Evolutionary conservation across 2,888 invertebrate genomes (phyloP).

Genomic region (Latrodectus elegans): DNA sequence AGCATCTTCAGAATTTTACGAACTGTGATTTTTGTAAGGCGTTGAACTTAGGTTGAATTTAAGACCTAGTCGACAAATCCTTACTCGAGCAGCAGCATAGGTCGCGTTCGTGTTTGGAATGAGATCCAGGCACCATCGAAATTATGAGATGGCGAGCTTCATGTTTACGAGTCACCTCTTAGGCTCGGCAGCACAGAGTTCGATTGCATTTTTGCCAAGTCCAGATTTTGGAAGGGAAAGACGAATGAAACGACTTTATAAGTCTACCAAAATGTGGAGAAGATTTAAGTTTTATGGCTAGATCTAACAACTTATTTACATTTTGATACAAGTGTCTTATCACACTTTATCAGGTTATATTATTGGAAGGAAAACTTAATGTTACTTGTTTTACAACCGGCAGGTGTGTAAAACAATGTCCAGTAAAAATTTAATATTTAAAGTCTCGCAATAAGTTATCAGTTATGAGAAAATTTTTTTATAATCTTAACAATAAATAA

Average conservation of each 20-base stretch:
- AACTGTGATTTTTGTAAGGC: background rate
- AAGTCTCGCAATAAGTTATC: too few species aligned
- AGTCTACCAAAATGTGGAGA: background rate
- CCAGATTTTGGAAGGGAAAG: background rate
- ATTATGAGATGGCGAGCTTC: background rate
- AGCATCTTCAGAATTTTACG: too few species aligned
- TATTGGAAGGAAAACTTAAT: too few species aligned
- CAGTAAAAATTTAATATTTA: too few species aligned
- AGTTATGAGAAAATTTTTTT: too few species aligned
- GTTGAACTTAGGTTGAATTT: background rate
- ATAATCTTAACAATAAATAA: too few species aligned
- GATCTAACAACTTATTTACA: too few species aligned
- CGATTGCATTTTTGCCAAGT: background rate
- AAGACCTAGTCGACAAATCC: background rate
- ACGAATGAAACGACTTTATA: background rate
- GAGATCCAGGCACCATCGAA: background rate
- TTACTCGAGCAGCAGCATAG: background rate
- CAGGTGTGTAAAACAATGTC: too few species aligned
- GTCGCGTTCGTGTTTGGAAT: constrained; percentile 43
- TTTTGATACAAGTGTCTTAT: too few species aligned
- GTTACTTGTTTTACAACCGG: too few species aligned
- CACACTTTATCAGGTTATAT: too few species aligned
- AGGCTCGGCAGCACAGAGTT: background rate
- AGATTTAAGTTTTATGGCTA: too few species aligned
- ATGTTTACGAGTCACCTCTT: background rate